A percentile compares a stretch with the other conserved stretches of the same genome.
Conservation (phyloP, 2,113 vertebrate genomes). For the Lipophrys pholis region DNA sequence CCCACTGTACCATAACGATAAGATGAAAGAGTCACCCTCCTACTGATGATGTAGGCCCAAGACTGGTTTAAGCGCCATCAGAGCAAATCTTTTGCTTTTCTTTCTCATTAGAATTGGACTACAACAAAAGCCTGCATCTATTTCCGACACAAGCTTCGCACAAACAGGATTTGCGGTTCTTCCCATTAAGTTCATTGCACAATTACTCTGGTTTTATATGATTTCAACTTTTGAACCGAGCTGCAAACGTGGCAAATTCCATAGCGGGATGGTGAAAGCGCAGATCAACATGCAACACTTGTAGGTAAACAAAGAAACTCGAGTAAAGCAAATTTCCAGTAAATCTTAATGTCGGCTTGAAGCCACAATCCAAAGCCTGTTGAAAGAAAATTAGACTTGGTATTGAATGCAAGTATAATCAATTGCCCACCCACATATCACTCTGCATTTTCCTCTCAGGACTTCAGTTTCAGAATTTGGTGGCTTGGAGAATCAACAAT, state of each 20-base stretch:
- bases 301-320: neutral
- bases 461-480: constrained; percentile 40
- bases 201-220: neutral
- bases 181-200: neutral
- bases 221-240: constrained; percentile 10
- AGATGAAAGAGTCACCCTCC: constrained; percentile 50
- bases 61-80: constrained; percentile 23
- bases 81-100: constrained; percentile 35
- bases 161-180: neutral
- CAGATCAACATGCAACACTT: constrained; percentile 24
- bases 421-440: neutral
- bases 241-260: neutral
- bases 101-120: constrained; percentile 18
- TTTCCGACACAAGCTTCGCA: constrained; percentile 2
- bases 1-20: constrained; percentile 74
- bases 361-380: neutral
- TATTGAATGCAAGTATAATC: constrained; percentile 1
- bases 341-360: neutral
- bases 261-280: neutral
- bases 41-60: constrained; percentile 37
- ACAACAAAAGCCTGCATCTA: constrained; percentile 1
- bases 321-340: neutral
- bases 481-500: constrained; percentile 24
- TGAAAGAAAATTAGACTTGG: neutral
- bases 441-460: constrained; percentile 72